Evolutionary conservation across 1,140 invertebrate genomes (phyloP), one percentile per base, ranked within the genome.

Genomic region (Drosophila bocki): DNA sequence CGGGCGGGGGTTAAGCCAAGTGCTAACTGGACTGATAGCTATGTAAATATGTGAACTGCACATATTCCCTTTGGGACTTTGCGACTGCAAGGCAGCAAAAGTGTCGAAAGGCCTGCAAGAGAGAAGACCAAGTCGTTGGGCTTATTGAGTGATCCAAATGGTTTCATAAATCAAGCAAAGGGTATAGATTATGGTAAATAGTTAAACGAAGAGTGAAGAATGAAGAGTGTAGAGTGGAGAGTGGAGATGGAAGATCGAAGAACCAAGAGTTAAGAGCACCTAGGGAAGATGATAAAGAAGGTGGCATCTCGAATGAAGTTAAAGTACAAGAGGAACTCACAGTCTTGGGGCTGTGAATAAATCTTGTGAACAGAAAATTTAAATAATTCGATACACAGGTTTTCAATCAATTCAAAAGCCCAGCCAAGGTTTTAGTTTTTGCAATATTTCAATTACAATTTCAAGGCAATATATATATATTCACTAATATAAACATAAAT

Each of bases 121-220:
- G 61, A 12, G 62, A 42, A 29, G 44, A 12, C 29, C 8, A 50
- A 39, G 57, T 50, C 19, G 47, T 37, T 15, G 53, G 7, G 53
- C 64, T 70, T 78, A 78, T 78, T 70, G 64, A 78, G 75, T 78
- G 76, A 78, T 78, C 75, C 74, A 45, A 69, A 59, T 71, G 50
- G 48, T 59, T 62, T 39, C 74, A 78, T 78, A 77, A 78, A 78
- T 78, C 74, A 78, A 62, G 56, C 50, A 76, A 76, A 32, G 29
- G 53, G 11, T 58, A 67, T 54, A n/a, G 63, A 62, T 62, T 67
- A 67, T 47, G 63, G 57, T 63, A 50, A 47, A 56, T 56, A 56
- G 53, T 56, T 7, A 3, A 54, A 12, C 2, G 33, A 11, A 26
- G 44, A 62, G 33, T 7, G 17, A 33, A 29, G 44, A 32, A 2